Base-by-base conservation (phyloP, 2,113 vertebrate species). In the Penelope pileata region DNA sequence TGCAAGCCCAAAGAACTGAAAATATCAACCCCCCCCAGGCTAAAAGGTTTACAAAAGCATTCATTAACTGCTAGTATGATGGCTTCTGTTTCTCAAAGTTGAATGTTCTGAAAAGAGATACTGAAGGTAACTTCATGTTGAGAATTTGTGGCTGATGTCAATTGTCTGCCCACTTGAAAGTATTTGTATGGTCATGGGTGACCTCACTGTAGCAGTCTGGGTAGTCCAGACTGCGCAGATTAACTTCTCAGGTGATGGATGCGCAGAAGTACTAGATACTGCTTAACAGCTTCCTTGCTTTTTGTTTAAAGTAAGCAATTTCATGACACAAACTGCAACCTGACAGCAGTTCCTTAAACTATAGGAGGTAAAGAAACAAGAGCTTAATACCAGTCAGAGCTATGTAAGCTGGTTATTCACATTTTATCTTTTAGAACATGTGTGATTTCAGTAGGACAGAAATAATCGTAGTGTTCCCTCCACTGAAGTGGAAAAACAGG, bases 271-370 rank as follows among this genome's bases (percentile, higher is more conserved):
- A 32, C 16, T 63, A 43, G 34, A 23, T 68, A 27, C 12, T 48
- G 16, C 18, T 48, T 73, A 54, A 76, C 30, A 22, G 7, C 69
- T 82, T 54, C 9, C 8, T 70, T 77, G 6, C 4, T 4, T 70
- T 5, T 75, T 68, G 32, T 64, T 90, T 90, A 68, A 83, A 92
- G 53, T 80, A 50, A 21, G 62, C 6, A 62, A 43, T 66, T 73
- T 59, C 1, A 7, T 83, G 4, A 4, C 45, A 18, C 7, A 32
- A 43, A 45, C 21, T 83, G 30, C 12, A 19, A 38, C 13, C 62
- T 66, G 32, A 42, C 19, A 42, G 19, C 16, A 60, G 10, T 18
- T 78, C 45, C 80, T 73, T 6, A 42, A 72, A 72, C 42, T 45
- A 8, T n/a, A 42, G 83, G 63, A 74, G 62, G 27, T 80, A 22